Evolutionary conservation across 2,113 vertebrate genomes (phyloP).

Genomic region (Vanacampus margaritifer): DNA sequence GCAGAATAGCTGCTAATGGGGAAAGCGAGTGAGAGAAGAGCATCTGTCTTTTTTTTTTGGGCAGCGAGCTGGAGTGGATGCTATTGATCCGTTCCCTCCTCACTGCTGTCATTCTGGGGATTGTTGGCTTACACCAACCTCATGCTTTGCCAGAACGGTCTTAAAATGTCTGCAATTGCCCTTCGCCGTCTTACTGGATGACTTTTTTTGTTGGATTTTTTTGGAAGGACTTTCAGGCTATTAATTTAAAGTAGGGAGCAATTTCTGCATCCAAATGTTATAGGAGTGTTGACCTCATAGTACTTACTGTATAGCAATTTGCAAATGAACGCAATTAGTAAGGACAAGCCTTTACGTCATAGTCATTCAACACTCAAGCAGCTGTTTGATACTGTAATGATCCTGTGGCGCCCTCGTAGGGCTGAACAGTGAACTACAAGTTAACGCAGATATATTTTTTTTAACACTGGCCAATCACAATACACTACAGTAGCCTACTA

Average conservation of each 20-base stretch:
- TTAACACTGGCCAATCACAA: background rate
- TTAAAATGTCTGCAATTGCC: constrained; percentile 51
- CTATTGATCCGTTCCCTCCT: constrained; percentile 53
- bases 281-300: background rate
- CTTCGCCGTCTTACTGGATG: constrained; percentile 35
- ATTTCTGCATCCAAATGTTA: constrained; percentile 27
- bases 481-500: background rate
- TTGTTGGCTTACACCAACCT: constrained; percentile 35
- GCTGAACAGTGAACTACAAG: constrained; percentile 44
- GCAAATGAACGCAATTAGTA: background rate
- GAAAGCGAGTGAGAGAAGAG: constrained; percentile 35
- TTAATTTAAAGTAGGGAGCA: constrained; percentile 46
- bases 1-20: constrained; percentile 47
- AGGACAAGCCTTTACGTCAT: background rate
- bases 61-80: constrained; percentile 53
- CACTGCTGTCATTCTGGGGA: constrained; percentile 37
- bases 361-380: background rate
- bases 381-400: constrained; percentile 1
- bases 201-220: constrained; percentile 25
- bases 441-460: background rate
- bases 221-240: constrained; percentile 41
- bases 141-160: constrained; percentile 38
- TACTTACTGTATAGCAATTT: background rate
- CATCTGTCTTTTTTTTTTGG: constrained; percentile 58
- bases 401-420: constrained; percentile 54